A percentile compares a stretch with the other conserved stretches of the same genome.
Evolutionary conservation across 2,888 invertebrate species (phyloP).

Genomic region (Lordiphosa andalusiaca): DNA sequence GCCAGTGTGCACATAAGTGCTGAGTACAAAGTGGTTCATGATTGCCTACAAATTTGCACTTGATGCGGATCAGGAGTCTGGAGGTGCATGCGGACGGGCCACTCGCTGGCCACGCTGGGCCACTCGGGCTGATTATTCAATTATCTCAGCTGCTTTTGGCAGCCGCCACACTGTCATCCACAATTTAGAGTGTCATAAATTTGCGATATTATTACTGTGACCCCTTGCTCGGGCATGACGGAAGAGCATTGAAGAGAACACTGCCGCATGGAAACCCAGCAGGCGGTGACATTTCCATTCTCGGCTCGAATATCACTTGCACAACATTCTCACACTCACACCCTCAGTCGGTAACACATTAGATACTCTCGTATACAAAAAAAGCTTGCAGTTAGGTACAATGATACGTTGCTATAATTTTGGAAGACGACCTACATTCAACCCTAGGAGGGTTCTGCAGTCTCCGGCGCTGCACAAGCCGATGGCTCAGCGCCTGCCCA

Average conservation of each 20-base stretch:
- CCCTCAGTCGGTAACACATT: not conserved
- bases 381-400: not conserved
- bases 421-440: too few relatives aligned
- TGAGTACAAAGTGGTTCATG: conserved; percentile 36
- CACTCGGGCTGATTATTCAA: conserved; percentile 69
- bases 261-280: conserved; percentile 39
- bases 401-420: too few relatives aligned
- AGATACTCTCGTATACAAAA: too few relatives aligned
- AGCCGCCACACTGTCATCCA: conserved; percentile 43
- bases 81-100: conserved; percentile 24
- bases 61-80: conserved; percentile 11
- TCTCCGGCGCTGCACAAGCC: not conserved
- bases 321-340: not conserved
- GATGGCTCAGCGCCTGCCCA: not conserved
- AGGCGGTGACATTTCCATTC: conserved; percentile 1
- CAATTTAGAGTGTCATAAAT: conserved; percentile 61
- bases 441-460: too few relatives aligned
- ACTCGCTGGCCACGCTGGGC: conserved; percentile 43
- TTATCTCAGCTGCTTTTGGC: conserved; percentile 61
- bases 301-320: too few relatives aligned
- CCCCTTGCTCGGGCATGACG: conserved; percentile 24
- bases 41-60: conserved; percentile 64
- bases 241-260: conserved; percentile 33
- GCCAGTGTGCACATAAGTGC: not conserved
- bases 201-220: conserved; percentile 36